Conservation (phyloP, 2,113 vertebrate species). For the Anseranas semipalmata region DNA sequence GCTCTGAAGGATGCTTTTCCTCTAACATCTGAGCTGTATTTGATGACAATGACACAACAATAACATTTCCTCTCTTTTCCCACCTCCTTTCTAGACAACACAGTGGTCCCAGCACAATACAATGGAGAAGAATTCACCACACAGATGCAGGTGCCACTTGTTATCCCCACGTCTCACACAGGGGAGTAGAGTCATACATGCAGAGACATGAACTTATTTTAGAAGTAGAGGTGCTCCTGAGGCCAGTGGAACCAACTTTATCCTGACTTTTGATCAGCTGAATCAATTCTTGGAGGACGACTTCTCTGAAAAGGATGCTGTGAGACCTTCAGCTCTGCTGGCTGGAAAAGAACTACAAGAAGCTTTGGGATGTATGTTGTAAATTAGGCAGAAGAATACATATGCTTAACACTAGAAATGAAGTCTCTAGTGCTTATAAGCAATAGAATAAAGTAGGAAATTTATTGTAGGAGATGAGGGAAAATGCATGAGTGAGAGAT, state of each 20-base stretch:
- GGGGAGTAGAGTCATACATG: neutral
- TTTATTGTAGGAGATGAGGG: neutral
- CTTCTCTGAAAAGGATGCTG: neutral
- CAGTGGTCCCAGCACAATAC: neutral
- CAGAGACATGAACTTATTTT: neutral
- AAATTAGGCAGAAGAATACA: neutral
- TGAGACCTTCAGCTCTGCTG: neutral
- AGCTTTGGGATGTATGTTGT: neutral
- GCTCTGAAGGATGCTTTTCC: neutral
- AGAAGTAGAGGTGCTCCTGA: neutral
- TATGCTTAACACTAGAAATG: neutral
- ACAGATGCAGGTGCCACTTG: fast-evolving
- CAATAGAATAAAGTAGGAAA: neutral
- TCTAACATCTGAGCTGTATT: neutral
- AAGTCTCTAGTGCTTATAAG: neutral
- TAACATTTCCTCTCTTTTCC: neutral
- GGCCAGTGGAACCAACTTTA: neutral
- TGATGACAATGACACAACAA: neutral
- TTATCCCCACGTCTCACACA: neutral
- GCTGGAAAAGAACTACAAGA: neutral
- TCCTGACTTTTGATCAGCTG: neutral
- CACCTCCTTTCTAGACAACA: neutral
- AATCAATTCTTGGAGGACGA: neutral
- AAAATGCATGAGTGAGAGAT: neutral
- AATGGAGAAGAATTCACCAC: neutral